phyloP scores from a whole-genome alignment of 2,797 vertebrate species.

The Pangasius djambal region DNA sequence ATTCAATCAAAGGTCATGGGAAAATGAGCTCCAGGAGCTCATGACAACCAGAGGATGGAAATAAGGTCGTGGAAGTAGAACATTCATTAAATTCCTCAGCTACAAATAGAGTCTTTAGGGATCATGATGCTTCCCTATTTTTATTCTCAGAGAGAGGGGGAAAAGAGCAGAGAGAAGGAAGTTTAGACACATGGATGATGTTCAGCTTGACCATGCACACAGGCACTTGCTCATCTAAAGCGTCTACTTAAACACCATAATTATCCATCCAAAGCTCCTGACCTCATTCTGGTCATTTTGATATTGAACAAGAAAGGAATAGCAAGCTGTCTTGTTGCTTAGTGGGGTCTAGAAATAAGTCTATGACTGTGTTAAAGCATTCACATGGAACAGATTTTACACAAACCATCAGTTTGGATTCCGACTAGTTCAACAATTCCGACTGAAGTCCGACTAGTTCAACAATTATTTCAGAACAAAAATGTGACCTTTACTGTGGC shows the following conservation, averaged over 20 bases:
- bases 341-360: not conserved
- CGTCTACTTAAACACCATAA: not conserved
- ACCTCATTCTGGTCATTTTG: slow-evolving; percentile 14
- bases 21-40: slow-evolving; percentile 30
- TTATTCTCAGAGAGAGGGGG: not conserved
- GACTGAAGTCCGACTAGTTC: not conserved
- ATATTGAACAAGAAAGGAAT: slow-evolving; percentile 12
- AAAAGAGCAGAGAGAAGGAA: not conserved
- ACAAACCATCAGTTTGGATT: not conserved
- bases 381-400: not conserved
- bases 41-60: slow-evolving; percentile 32
- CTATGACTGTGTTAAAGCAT: not conserved
- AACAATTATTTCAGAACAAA: not conserved
- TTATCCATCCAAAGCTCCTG: not conserved
- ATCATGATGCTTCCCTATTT: slow-evolving; percentile 24
- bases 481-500: not conserved
- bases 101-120: slow-evolving; percentile 37
- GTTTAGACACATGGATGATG: slow-evolving; percentile 5
- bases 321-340: not conserved
- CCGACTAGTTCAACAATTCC: not conserved
- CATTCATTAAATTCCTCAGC: slow-evolving; percentile 46
- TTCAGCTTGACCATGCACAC: not conserved
- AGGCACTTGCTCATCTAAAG: not conserved
- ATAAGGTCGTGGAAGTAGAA: slow-evolving; percentile 43
- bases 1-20: slow-evolving; percentile 37